phyloP scores from a whole-genome alignment of 2,113 vertebrate species.

The Passer montanus region DNA sequence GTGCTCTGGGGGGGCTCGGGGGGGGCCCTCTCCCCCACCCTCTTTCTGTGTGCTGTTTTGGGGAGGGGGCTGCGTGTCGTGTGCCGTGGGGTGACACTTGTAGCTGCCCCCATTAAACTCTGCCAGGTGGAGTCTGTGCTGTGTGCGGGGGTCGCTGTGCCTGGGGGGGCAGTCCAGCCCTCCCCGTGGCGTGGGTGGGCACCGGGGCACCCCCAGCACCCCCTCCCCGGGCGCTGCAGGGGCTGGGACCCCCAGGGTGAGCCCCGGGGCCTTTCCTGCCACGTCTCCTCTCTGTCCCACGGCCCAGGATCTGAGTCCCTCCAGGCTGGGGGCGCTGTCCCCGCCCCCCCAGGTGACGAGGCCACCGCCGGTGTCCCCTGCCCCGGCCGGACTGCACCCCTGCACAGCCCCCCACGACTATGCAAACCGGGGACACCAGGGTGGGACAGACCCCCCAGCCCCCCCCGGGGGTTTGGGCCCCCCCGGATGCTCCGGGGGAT shows the following conservation, averaged over 20 bases:
- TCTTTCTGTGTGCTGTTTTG: neutral
- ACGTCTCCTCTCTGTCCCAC: neutral
- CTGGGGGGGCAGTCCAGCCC: neutral
- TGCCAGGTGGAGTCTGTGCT: neutral
- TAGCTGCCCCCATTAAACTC: conserved; percentile 7
- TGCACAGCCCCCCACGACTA: neutral
- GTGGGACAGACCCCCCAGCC: neutral
- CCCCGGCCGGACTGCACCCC: neutral
- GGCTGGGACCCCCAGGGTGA: neutral
- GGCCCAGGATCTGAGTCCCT: conserved; percentile 41
- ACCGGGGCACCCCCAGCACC: neutral
- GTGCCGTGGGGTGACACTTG: conserved; percentile 13
- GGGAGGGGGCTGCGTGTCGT: neutral
- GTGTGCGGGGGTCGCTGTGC: neutral
- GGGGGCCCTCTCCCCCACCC: neutral
- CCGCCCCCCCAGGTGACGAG: neutral
- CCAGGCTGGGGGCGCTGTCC: neutral
- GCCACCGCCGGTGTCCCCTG: neutral
- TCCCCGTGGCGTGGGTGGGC: neutral
- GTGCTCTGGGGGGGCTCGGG: neutral
- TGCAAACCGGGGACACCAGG: neutral
- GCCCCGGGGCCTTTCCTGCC: neutral
- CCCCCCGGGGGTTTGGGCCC: neutral
- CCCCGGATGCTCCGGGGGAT: rapidly evolving
- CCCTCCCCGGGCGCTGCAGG: neutral